phyloP scores from a whole-genome alignment of 2,888 invertebrate genomes.

The Idaea aversata region DNA sequence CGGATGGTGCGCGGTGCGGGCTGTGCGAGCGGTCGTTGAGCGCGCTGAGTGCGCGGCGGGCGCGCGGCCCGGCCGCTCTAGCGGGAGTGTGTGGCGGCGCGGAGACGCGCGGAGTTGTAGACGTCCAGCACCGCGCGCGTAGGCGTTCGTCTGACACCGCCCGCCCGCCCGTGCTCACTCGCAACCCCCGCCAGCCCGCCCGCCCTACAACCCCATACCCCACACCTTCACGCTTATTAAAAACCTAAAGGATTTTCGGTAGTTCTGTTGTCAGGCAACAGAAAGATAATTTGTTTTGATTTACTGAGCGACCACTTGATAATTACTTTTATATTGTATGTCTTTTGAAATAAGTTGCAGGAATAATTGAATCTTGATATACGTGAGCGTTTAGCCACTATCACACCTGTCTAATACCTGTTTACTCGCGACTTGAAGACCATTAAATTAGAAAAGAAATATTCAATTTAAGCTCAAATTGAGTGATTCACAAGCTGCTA shows the following conservation, averaged over 20 bases:
- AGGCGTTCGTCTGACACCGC: constrained; percentile 64
- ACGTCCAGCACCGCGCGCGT: constrained; percentile 70
- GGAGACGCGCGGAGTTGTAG: constrained; percentile 40
- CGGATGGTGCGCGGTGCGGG: constrained; percentile 11
- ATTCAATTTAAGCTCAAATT: no score
- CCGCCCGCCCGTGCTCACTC: constrained; percentile 32
- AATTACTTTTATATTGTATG: neutral
- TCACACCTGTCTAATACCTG: no score
- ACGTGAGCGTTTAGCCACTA: no score
- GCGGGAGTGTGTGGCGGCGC: constrained; percentile 71
- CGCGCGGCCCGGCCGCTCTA: constrained; percentile 79
- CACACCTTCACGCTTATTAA: constrained; percentile 49
- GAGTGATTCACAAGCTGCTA: no score
- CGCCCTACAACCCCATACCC: constrained; percentile 22
- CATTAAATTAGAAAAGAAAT: no score
- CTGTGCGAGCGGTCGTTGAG: neutral
- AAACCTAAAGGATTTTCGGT: constrained; percentile 45
- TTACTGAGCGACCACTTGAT: neutral
- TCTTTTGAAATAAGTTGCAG: neutral
- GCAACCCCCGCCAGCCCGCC: constrained; percentile 13
- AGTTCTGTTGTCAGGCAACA: constrained; percentile 18
- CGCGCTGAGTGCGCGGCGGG: constrained; percentile 43
- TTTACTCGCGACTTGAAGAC: no score
- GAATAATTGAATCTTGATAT: neutral
- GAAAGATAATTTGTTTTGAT: constrained; percentile 21